Base-by-base conservation (phyloP, 2,888 invertebrate genomes). In the Brenthis hecate region DNA sequence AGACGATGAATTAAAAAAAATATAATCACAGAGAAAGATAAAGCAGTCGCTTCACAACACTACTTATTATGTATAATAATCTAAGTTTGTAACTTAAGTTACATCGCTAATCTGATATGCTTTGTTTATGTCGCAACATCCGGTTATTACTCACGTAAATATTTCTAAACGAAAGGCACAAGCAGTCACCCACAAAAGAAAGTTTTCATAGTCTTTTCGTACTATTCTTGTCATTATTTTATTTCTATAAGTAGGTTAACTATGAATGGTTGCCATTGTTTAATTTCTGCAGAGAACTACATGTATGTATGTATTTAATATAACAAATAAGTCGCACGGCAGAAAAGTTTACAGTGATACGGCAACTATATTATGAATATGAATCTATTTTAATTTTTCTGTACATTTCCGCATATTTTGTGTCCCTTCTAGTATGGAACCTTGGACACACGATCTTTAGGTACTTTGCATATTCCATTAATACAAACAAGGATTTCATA, bases 21-120 rank as follows among this genome's bases (percentile, higher is more conserved):
- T 43, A 8, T 43, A 43, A 43, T 43, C 11, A 43, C 36, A 43
- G 36, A 43, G 36, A 43, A 43, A 43, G 3, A 43, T 43, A 11
- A 43, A 43, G 11, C 36, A 43, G 36, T 43, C 36, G 36, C 36
- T 60, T 57, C 19, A 16, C 16, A 28, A 43, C 50, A 19, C 48
- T 48, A 16, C 28, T 60, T 56, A 23, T 47, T 61, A 66, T 19
- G 19, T 19, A 1, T 19, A 19, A 19, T 60, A 57, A 19, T 55
- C 16, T 67, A 53, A 48, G 64, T 53, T 47, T 16, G 63, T 58
- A 36, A 28, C 32, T 51, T 65, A 70, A 70, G 65, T 60, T 64
- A 57, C 55, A 55, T 54, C 47, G 65, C n/a, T 48, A 65, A 68
- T 65, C 67, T 70, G 70, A 70, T 68, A 70, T 61, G 56, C 65